These are phyloP conservation scores for Chaetops frenatus DNA, from an alignment of 2,113 vertebrate species.

Conservation along the genomic window DNA sequence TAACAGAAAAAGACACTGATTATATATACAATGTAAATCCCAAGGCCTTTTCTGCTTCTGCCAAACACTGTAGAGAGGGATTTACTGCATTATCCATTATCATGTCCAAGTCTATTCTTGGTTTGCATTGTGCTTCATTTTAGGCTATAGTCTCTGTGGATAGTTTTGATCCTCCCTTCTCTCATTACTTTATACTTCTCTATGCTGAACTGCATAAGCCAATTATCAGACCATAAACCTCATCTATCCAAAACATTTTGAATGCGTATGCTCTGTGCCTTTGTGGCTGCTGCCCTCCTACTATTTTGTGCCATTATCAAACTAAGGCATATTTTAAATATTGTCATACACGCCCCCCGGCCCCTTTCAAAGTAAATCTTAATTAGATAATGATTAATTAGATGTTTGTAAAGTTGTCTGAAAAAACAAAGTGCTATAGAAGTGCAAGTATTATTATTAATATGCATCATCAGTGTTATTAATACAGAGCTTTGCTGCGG, in stretches of 20 bases:
- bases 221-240: conserved; percentile 65
- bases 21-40: conserved; percentile 55
- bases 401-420: conserved; percentile 46
- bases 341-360: conserved; percentile 7
- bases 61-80: conserved; percentile 50
- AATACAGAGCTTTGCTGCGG: not conserved
- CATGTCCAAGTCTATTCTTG: conserved; percentile 66
- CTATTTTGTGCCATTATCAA: conserved; percentile 55
- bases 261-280: conserved; percentile 41
- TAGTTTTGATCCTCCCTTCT: conserved; percentile 60
- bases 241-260: conserved; percentile 55
- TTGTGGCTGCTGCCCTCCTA: conserved; percentile 48
- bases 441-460: conserved; percentile 40
- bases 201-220: conserved; percentile 55
- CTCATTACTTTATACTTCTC: conserved; percentile 46
- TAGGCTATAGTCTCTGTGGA: conserved; percentile 53
- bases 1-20: conserved; percentile 49
- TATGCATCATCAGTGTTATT: conserved; percentile 10
- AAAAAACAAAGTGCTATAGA: conserved; percentile 10
- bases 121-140: conserved; percentile 61
- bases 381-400: conserved; percentile 67
- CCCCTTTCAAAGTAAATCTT: conserved; percentile 47
- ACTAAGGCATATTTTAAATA: conserved; percentile 51
- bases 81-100: conserved; percentile 61
- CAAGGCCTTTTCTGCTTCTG: conserved; percentile 50